phyloP scores from a whole-genome alignment of 2,113 vertebrate species.

The Crotalus viridis region DNA sequence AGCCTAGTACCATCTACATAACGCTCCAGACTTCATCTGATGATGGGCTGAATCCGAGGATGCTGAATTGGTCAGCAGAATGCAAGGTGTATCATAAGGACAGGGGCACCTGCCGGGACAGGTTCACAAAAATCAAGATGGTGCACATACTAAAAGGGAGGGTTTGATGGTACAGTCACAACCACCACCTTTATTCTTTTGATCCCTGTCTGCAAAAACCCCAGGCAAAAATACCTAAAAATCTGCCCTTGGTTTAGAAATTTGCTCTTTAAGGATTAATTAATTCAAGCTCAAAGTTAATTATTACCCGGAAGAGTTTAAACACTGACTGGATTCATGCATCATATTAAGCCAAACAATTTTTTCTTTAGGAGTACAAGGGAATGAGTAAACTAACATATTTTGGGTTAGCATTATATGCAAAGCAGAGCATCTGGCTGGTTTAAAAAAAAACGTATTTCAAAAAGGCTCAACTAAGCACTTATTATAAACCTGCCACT shows the following conservation, averaged over 20 bases:
- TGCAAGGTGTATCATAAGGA: not conserved
- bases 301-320: not conserved
- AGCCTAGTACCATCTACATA: not conserved
- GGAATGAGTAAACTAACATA: not conserved
- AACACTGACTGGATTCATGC: not conserved
- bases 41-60: not conserved
- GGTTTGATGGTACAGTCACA: not conserved
- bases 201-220: too few relatives aligned
- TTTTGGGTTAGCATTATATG: not conserved
- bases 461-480: not conserved
- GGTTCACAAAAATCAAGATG: not conserved
- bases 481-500: not conserved
- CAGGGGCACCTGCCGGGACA: not conserved
- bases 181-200: not conserved
- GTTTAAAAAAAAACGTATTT: not conserved
- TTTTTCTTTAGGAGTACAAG: not conserved
- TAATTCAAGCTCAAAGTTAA: not conserved
- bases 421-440: not conserved
- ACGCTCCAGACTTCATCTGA: not conserved
- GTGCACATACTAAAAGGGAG: not conserved
- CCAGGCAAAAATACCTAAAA: not conserved
- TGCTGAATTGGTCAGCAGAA: not conserved
- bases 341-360: not conserved
- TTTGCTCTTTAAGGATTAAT: not conserved
- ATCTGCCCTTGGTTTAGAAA: not conserved